phyloP scores from a whole-genome alignment of 2,113 vertebrate genomes.

The Synodontis membranacea region DNA sequence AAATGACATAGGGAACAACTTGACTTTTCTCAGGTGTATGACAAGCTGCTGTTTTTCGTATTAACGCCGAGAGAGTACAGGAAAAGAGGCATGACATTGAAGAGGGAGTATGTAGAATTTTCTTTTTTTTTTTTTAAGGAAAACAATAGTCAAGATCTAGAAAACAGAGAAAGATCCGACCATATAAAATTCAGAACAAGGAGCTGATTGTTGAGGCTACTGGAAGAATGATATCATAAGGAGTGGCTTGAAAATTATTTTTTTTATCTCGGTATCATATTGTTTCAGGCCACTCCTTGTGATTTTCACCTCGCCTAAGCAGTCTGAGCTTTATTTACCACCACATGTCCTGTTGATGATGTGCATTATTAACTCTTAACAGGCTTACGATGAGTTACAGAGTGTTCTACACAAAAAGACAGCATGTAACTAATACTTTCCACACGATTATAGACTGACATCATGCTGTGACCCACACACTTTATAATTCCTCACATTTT shows the following conservation, averaged over 20 bases:
- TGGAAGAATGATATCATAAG: background rate
- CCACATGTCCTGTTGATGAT: background rate
- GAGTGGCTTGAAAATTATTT: background rate
- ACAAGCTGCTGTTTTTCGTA: background rate
- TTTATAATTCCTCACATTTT: background rate
- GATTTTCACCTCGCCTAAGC: background rate
- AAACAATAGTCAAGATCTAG: background rate
- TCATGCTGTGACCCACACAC: constrained; percentile 9
- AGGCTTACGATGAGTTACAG: background rate
- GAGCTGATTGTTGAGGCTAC: background rate
- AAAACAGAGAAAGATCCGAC: background rate
- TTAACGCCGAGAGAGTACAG: background rate
- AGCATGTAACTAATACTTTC: constrained; percentile 6
- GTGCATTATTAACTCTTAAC: background rate
- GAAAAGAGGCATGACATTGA: background rate
- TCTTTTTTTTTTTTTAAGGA: too few species aligned
- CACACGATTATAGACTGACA: background rate
- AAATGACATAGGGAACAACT: background rate
- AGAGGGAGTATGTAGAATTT: background rate
- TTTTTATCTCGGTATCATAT: background rate
- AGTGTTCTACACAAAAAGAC: background rate
- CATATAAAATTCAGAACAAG: background rate
- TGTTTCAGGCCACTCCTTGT: background rate
- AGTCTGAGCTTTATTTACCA: background rate
- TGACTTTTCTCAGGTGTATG: background rate